Evolutionary conservation across 2,113 vertebrate species (phyloP), one percentile per base, ranked within the genome.

Genomic region (Atlantisia rogersi): DNA sequence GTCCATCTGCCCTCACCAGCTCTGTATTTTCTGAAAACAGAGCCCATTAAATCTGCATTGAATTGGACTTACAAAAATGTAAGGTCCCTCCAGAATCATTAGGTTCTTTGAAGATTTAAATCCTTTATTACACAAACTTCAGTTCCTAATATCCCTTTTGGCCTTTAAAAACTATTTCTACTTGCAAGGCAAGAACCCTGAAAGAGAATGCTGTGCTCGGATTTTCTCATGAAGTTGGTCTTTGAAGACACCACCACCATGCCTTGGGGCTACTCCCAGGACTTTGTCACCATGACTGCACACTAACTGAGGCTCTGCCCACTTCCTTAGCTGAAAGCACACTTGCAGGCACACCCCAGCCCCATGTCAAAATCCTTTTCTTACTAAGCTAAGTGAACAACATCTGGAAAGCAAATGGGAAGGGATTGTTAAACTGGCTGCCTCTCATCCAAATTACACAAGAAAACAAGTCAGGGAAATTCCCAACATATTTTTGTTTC

Each of bases 341-440:
- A 16, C 52, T 93, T 53, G 5, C 46, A 73, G 87, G 58, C 67
- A 88, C 37, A 82, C 26, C 56, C 42, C 42, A 44, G 44, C 44
- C 17, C 76, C 50, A 16, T 18, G 48, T 80, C 44, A 82, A 90
- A 92, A 84, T 39, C 59, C 24, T 62, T 94, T 73, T 75, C 75
- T 63, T 60, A 60, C 64, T 87, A 64, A 76, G 71, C 62, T 86
- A 74, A 86, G 62, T 24, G 88, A 96, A 85, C 37, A 88, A 96
- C 96, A 98, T 97, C 96, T 97, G 97, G 95, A 86, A 91, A 94
- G 92, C 84, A 93, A 95, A 96, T 96, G 88, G 83, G 74, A 73
- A 64, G 28, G 59, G 53, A 81, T 60, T 84, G 68, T 84, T 87
- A 88, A 93, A 91, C 78, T 58, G 35, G 18, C 75, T 78, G 22